These are phyloP conservation scores for Spodoptera frugiperda DNA, from an alignment of 1,140 invertebrate genomes.

Conservation along the genomic window DNA sequence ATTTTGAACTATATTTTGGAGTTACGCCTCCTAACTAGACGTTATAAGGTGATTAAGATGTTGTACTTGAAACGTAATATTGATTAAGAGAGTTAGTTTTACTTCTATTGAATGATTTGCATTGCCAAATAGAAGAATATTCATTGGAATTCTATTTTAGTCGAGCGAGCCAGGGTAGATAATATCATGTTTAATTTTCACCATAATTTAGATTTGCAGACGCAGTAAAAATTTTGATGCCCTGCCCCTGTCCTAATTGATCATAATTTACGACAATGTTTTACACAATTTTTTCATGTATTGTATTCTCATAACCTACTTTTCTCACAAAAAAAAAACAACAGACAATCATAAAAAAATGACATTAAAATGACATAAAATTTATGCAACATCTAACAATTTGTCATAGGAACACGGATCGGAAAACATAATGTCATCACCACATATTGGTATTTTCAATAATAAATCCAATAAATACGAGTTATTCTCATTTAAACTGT, in stretches of 20 bases:
- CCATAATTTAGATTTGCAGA: too few relatives aligned
- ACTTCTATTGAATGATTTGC: too few relatives aligned
- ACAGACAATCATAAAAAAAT: background rate
- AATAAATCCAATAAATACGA: conserved; percentile 40
- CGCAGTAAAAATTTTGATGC: too few relatives aligned
- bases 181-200: too few relatives aligned
- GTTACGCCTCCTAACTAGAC: background rate
- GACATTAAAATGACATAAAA: background rate
- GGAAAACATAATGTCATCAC: conserved; percentile 37
- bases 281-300: too few relatives aligned
- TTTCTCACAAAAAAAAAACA: background rate
- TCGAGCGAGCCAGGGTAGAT: too few relatives aligned
- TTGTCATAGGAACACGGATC: conserved; percentile 4
- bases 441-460: conserved; percentile 37
- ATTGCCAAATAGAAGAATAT: too few relatives aligned
- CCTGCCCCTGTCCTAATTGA: too few relatives aligned
- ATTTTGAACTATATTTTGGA: background rate
- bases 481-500: conserved; percentile 41
- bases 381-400: background rate
- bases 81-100: background rate
- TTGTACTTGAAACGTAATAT: background rate
- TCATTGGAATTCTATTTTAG: too few relatives aligned
- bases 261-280: too few relatives aligned
- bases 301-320: too few relatives aligned
- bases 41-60: background rate